These are phyloP conservation scores for Thera britannica DNA, from an alignment of 2,888 invertebrate species.

Conservation along the genomic window DNA sequence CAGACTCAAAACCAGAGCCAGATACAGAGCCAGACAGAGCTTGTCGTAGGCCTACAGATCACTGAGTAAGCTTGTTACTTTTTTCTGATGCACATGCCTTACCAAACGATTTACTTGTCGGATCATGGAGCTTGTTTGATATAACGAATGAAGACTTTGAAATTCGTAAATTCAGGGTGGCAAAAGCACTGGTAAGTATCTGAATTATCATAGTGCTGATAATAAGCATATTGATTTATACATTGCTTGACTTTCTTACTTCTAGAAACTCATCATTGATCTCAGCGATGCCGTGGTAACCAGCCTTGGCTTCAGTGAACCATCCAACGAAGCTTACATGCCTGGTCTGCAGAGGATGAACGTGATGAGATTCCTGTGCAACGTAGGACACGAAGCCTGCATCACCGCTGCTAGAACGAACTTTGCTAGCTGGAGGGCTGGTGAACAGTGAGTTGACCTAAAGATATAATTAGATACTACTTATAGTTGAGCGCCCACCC, in stretches of 20 bases:
- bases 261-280: conserved; percentile 70
- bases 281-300: conserved; percentile 75
- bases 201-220: too few relatives aligned
- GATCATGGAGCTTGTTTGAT: too few relatives aligned
- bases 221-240: not conserved
- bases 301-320: conserved; percentile 80
- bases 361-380: conserved; percentile 84
- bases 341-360: conserved; percentile 81
- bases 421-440: conserved; percentile 71
- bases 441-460: conserved; percentile 55
- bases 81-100: too few relatives aligned
- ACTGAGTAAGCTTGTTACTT: too few relatives aligned
- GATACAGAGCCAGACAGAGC: too few relatives aligned
- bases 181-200: too few relatives aligned
- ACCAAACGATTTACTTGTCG: too few relatives aligned
- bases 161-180: too few relatives aligned
- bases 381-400: conserved; percentile 72
- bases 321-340: conserved; percentile 73
- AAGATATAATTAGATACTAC: not conserved
- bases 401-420: conserved; percentile 59
- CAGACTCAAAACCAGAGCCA: too few relatives aligned
- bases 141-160: too few relatives aligned
- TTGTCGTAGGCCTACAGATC: too few relatives aligned
- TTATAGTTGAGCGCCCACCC: too few relatives aligned
- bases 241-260: conserved; percentile 20